Percentiles rank a stretch among this genome's conserved stretches.
Evolutionary conservation across 2,113 vertebrate genomes (phyloP).

Genomic region (Otolemur garnettii): DNA sequence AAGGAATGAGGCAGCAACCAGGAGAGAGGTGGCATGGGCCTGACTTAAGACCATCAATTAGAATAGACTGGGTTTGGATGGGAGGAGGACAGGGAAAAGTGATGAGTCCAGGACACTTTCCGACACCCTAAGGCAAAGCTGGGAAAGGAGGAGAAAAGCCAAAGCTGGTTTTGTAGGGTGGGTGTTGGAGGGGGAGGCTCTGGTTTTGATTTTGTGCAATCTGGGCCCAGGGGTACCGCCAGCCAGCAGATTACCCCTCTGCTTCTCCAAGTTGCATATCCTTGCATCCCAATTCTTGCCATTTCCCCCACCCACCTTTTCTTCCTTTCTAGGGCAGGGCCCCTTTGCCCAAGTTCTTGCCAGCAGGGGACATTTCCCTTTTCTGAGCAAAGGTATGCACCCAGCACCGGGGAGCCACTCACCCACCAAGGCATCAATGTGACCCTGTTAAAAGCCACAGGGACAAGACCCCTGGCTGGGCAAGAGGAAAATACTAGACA

Average conservation of each 20-base stretch:
- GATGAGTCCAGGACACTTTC: neutral
- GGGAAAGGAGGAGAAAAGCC: neutral
- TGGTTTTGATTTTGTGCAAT: neutral
- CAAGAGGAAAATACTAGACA: neutral
- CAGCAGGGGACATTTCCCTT: neutral
- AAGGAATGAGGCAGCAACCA: neutral
- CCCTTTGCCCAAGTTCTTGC: neutral
- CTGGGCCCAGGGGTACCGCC: neutral
- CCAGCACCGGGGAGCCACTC: neutral
- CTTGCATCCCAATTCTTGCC: neutral
- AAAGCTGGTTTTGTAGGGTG: neutral
- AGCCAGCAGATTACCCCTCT: neutral
- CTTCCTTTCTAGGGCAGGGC: neutral
- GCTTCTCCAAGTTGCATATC: neutral
- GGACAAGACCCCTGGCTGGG: neutral
- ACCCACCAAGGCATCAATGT: neutral
- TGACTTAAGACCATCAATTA: neutral
- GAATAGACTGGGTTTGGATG: neutral
- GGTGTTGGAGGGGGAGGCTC: too few species aligned
- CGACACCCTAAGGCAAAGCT: neutral
- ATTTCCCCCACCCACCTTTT: fast-evolving
- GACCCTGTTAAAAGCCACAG: neutral
- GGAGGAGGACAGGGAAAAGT: neutral
- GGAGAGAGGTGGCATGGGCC: neutral
- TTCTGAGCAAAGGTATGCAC: neutral